Evolutionary conservation across 2,113 vertebrate genomes (phyloP), one percentile per base, ranked within the genome.

Genomic region (Arvicanthis niloticus): DNA sequence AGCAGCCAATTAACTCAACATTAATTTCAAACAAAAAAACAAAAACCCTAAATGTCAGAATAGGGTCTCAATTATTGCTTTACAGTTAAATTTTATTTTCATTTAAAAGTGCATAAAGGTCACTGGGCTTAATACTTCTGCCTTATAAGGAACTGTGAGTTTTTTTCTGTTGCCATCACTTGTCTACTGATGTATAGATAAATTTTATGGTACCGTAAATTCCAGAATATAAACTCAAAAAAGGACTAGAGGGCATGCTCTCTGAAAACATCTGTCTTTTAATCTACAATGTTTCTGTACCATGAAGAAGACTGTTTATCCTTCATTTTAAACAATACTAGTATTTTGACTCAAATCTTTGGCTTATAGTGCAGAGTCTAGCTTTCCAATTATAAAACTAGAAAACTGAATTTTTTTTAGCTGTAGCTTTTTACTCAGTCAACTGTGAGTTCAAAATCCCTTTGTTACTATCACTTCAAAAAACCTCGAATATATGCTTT

Each of bases 401-500:
- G 68, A 97, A 97, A 94, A 93, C 75, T 95, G 29, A 53, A 40
- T 67, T 62, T 88, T 40, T 96, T 29, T 90, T 91, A 0, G 51
- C 85, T 51, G 29, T 93, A 95, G 95, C 75, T 87, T 84, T 42
- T 88, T 67, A 92, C 89, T 86, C 4, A 70, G n/a, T 5, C 68
- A 82, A 73, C 48, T 81, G 72, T 53, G 60, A 97, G 42, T 86
- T 95, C 19, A 76, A 94, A 97, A 94, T 7, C 0, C 0, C 78
- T 96, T 65, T 40, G 86, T 85, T 93, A 77, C 97, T 48, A 13
- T 95, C 97, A 53, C 13, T n/a, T 96, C 97, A 91, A 96, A 86
- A 98, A 97, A 98, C 95, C 12, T 67, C 34, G 96, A 98, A 73
- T 91, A 94, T 94, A 78, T 86, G 72, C 81, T 97, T 34, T 91